A percentile compares a stretch with the other conserved stretches of the same genome.
These are phyloP conservation scores for Mobula hypostoma DNA, from an alignment of 2,113 vertebrate genomes.

Conservation along the genomic window DNA sequence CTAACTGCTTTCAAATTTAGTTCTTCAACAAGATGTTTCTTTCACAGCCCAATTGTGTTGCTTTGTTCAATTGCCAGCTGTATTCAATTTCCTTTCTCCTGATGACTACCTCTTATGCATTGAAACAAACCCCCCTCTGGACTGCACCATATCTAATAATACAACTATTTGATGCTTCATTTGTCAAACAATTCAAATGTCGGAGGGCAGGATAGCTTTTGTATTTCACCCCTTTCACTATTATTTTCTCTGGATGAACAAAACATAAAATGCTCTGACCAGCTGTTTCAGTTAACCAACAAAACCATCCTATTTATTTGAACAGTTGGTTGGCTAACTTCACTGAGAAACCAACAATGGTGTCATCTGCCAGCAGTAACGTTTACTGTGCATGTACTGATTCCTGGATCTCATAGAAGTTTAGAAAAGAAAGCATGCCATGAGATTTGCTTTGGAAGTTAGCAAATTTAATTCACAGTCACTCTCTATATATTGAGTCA, in stretches of 20 bases:
- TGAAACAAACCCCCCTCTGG: neutral
- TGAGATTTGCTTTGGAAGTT: neutral
- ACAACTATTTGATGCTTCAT: neutral
- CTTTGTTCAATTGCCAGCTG: neutral
- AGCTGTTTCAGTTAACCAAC: neutral
- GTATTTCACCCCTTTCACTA: neutral
- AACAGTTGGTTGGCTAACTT: neutral
- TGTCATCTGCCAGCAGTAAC: neutral
- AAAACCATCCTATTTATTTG: slow-evolving; percentile 5
- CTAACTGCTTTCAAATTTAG: neutral
- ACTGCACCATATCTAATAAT: neutral
- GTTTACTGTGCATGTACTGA: neutral
- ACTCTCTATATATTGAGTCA: neutral
- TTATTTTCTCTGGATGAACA: neutral
- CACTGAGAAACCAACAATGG: neutral
- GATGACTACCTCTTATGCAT: neutral
- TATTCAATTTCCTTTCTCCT: slow-evolving; percentile 1
- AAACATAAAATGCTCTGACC: neutral
- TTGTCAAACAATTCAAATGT: neutral
- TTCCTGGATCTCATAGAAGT: neutral
- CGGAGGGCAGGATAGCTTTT: neutral
- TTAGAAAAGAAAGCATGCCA: neutral
- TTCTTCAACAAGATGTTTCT: neutral
- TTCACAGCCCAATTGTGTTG: neutral
- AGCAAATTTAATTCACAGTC: neutral